Conservation (phyloP, 1,140 invertebrate species). For the Drosophila parvula region DNA sequence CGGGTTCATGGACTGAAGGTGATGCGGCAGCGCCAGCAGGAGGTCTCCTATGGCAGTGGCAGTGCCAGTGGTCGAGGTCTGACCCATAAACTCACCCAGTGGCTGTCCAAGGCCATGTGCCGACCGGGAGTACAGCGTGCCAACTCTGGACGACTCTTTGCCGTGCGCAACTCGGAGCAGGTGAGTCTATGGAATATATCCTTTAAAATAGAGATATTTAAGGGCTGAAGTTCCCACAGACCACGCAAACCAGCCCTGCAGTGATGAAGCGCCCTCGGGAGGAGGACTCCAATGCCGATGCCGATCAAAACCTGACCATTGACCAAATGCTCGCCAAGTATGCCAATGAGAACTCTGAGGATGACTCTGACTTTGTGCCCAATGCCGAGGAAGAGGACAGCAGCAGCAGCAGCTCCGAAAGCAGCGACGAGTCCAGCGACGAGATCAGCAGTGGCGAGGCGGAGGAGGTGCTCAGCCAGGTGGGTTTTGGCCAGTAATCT, state of each 20-base stretch:
- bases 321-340: constrained; percentile 75
- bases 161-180: constrained; percentile 16
- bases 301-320: constrained; percentile 59
- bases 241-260: constrained; percentile 11
- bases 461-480: constrained; percentile 26
- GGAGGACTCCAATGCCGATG: constrained; percentile 37
- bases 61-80: constrained; percentile 27
- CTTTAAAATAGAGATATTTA: too few relatives aligned
- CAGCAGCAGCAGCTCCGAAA: constrained; percentile 21
- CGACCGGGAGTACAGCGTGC: constrained; percentile 59
- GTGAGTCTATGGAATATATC: constrained; percentile 10
- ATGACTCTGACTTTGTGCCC: constrained; percentile 79
- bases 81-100: constrained; percentile 41
- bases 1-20: constrained; percentile 64
- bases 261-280: constrained; percentile 59
- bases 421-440: constrained; percentile 44
- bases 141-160: constrained; percentile 36
- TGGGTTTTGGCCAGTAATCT: background rate
- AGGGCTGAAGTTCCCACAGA: background rate
- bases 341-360: constrained; percentile 73
- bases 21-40: constrained; percentile 56
- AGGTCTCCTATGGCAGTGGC: constrained; percentile 6
- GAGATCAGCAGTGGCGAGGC: constrained; percentile 46
- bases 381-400: constrained; percentile 40
- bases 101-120: constrained; percentile 70